phyloP scores from a whole-genome alignment of 2,888 invertebrate genomes.

The Nipponacmea schrenckii region DNA sequence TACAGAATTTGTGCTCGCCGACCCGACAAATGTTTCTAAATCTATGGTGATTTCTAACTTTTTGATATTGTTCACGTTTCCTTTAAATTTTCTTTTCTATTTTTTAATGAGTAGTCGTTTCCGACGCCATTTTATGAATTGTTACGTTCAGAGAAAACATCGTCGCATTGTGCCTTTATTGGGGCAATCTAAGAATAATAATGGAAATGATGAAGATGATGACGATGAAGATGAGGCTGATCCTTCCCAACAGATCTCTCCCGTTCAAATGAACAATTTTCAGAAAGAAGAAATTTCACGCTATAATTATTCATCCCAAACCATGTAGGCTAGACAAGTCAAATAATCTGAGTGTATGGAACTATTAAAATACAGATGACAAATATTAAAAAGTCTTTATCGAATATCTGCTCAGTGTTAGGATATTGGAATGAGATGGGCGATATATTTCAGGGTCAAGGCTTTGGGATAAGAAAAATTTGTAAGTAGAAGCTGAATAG shows the following conservation, averaged over 20 bases:
- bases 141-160: slow-evolving; percentile 6
- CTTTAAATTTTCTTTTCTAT: slow-evolving; percentile 22
- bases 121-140: slow-evolving; percentile 8
- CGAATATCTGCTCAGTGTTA: too few species aligned
- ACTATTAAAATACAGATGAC: too few species aligned
- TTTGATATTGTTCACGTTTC: slow-evolving; percentile 17
- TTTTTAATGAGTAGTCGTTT: slow-evolving; percentile 11
- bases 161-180: background rate
- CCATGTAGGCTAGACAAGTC: too few species aligned
- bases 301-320: too few species aligned
- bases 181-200: background rate
- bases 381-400: too few species aligned
- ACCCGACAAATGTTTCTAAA: background rate
- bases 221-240: background rate
- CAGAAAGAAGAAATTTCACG: background rate
- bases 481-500: too few species aligned
- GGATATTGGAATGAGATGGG: too few species aligned
- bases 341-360: too few species aligned
- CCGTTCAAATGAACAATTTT: background rate
- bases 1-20: background rate
- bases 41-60: slow-evolving; percentile 21
- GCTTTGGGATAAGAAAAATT: too few species aligned
- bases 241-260: background rate
- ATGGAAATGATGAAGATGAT: background rate
- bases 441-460: too few species aligned